Conservation (phyloP, 2,888 invertebrate genomes). For the Ennomos erosarius region DNA sequence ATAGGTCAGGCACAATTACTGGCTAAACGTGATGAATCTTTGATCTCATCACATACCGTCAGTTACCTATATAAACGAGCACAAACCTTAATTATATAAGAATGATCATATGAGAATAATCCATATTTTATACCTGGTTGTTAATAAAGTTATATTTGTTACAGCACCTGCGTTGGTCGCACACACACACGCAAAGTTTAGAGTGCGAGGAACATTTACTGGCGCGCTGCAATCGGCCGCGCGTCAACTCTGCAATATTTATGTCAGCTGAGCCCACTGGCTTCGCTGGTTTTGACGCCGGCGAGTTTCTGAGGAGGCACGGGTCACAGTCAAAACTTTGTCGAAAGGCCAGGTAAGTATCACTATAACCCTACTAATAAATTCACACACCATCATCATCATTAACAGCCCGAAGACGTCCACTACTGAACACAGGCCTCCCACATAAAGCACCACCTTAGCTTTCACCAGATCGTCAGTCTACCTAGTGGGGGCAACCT, state of each 20-base stretch:
- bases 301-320: slow-evolving; percentile 91
- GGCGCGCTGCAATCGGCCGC: slow-evolving; percentile 87
- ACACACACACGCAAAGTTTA: slow-evolving; percentile 87
- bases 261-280: slow-evolving; percentile 90
- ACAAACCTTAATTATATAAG: no score
- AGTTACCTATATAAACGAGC: no score
- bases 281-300: slow-evolving; percentile 91
- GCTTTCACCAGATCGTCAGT: no score
- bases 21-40: no score
- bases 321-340: slow-evolving; percentile 92
- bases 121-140: background rate
- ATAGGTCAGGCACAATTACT: no score
- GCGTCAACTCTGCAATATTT: slow-evolving; percentile 94
- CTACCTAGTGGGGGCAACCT: no score
- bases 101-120: background rate
- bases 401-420: no score
- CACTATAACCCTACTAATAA: background rate
- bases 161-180: slow-evolving; percentile 90
- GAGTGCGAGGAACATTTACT: slow-evolving; percentile 86
- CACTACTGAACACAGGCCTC: no score
- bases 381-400: no score
- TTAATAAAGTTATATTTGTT: slow-evolving; percentile 34
- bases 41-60: no score
- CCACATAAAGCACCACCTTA: no score
- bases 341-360: slow-evolving; percentile 88